Evolutionary conservation across 2,797 vertebrate species (phyloP), one percentile per base, ranked within the genome.

Genomic region (Semaprochilodus insignis): DNA sequence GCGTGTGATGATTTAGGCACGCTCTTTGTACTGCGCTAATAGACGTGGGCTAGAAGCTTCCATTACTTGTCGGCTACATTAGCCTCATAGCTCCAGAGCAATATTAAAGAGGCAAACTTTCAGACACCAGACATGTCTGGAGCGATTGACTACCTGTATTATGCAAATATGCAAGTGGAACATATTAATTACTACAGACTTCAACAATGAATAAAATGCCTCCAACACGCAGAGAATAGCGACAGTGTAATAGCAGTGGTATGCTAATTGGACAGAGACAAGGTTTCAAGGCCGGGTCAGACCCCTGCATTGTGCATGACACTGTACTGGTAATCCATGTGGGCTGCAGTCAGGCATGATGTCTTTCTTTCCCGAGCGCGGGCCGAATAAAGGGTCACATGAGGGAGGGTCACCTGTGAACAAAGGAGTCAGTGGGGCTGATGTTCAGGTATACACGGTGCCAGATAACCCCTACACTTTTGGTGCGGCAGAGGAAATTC

Each of bases 281-380:
- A 62, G 19, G 36, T 51, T 60, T 62, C 63, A 51, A 70, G 36
- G 80, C 63, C 19, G 52, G 74, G 80, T 36, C 36, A 55, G 27
- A 6, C 6, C 65, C 67, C 31, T 8, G 25, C 40, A 21, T 6
- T 90, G 87, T 84, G 74, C 88, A 62, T 92, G 67, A 91, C 89
- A 88, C 93, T 95, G 92, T 92, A 92, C 95, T 94, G 95, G 92
- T 94, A 94, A 95, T 92, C 91, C 91, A 92, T 93, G 95, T 93
- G 91, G 89, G 90, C 86, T 92, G 94, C 93, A 91, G 89, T 93
- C 91, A 92, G 93, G 92, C 94, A 92, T 95, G 95, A 95, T 94
- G 93, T 87, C 93, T 93, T 91, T 93, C 89, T 91, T 91, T 90
- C 88, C 86, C 87, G 81, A 78, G 75, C 75, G 40, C 51, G 69